Evolutionary conservation across 2,888 invertebrate species (phyloP), one percentile per base, ranked within the genome.

Genomic region (Diachrysia chrysitis): DNA sequence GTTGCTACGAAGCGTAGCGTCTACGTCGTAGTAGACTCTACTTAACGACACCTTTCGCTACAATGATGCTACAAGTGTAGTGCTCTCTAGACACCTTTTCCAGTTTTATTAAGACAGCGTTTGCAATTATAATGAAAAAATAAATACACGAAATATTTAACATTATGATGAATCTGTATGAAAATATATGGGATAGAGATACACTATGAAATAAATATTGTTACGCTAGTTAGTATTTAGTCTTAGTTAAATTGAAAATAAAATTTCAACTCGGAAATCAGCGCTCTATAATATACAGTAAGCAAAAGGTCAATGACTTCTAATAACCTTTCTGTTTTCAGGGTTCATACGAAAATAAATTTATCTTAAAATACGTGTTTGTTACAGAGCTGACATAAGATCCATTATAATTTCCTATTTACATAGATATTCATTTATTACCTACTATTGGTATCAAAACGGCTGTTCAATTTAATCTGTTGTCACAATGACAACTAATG

Each of bases 1-100:
- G 42, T 21, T 35, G 14, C 37, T 48, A 63, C 35, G 35, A 53
- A 14, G 9, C 57, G 61, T 63, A 58, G 57, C 68, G 42, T 17
- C 55, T 58, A 76, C 73, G 69, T 32, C 68, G 66, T 76, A 70
- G 58, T 35, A 63, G 29, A 61, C 17, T 56, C 16, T 66, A 32
- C 46, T 69, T 19, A 29, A 10, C 12, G 32, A 42, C 19, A 60
- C 19, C 6, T 32, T 59, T 62, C 5, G 29, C 53, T 70, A 58
- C 25, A 25, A 23, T 42, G 9, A 53, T 59, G 23, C 17, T 65
- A 64, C 23, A 21, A 61, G 17, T 64, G 21, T 14, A 32, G 65
- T 61, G 25, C 9, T 58, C 2, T 42, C 2, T 17, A 32, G 17
- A 51, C 12, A 19, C 3, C 48, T 57, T 57, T 19, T 14, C 37